A percentile compares a stretch with the other conserved stretches of the same genome.
phyloP scores from a whole-genome alignment of 2,888 invertebrate genomes.

The Orchestes rusci region DNA sequence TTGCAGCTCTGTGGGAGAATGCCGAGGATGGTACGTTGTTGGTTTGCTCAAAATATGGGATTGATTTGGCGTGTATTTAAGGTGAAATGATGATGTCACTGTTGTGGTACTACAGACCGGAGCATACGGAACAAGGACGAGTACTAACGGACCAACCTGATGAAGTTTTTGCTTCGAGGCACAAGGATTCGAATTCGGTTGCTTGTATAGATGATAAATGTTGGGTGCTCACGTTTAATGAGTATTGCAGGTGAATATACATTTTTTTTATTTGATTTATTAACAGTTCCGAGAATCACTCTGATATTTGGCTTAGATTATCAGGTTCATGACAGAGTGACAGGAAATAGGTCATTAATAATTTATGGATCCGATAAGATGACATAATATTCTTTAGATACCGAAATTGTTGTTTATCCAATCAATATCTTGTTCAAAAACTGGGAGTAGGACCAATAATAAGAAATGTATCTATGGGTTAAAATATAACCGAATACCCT shows the following conservation, averaged over 20 bases:
- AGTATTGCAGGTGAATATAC: slow-evolving; percentile 84
- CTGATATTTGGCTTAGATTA: too few species aligned
- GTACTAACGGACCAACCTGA: slow-evolving; percentile 73
- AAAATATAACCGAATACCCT: too few species aligned
- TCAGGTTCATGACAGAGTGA: too few species aligned
- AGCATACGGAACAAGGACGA: slow-evolving; percentile 89
- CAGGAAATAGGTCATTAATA: too few species aligned
- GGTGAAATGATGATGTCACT: slow-evolving; percentile 97
- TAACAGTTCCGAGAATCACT: too few species aligned
- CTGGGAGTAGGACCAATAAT: too few species aligned
- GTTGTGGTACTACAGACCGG: slow-evolving; percentile 96
- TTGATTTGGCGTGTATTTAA: too few species aligned
- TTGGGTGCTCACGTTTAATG: slow-evolving; percentile 91
- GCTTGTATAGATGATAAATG: slow-evolving; percentile 98
- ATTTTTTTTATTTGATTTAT: not conserved
- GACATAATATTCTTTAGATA: too few species aligned
- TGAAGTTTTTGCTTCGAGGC: slow-evolving; percentile 93
- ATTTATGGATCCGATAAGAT: too few species aligned
- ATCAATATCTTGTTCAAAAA: too few species aligned
- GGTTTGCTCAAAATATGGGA: not conserved
- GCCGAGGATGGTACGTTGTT: slow-evolving; percentile 72
- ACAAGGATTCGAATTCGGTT: slow-evolving; percentile 91
- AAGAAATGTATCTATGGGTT: too few species aligned
- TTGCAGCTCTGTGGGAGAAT: slow-evolving; percentile 92
- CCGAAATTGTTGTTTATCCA: too few species aligned